Conservation (phyloP, 2,797 vertebrate species). For the Pseudopleuronectes americanus region DNA sequence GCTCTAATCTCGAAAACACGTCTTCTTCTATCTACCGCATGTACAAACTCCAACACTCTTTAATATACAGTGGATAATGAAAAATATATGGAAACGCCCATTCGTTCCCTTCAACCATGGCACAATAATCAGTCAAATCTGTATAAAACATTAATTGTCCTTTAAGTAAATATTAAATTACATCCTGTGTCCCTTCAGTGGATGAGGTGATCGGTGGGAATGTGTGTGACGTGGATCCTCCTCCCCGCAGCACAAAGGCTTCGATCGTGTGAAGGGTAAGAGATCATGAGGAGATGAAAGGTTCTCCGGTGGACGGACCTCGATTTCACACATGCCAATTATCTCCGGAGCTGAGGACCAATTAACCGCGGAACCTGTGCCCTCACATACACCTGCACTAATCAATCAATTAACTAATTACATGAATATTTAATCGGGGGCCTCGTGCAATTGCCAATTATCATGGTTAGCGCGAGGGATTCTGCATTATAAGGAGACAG, state of each 20-base stretch:
- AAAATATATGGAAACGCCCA: too few species aligned
- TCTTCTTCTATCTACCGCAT: not conserved
- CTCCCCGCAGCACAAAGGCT: constrained; percentile 36
- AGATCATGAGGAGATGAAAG: constrained; percentile 68
- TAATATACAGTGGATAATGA: not conserved
- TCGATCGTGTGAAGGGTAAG: constrained; percentile 44
- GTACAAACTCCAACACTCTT: not conserved
- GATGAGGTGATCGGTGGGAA: constrained; percentile 41
- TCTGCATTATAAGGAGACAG: constrained; percentile 40
- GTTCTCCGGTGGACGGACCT: constrained; percentile 52
- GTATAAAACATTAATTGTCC: constrained; percentile 30
- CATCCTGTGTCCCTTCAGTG: constrained; percentile 1
- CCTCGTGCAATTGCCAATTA: constrained; percentile 79
- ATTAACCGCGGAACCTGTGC: constrained; percentile 77
- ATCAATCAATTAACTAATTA: constrained; percentile 83
- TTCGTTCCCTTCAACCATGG: not conserved
- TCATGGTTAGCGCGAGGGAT: constrained; percentile 36
- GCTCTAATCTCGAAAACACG: not conserved
- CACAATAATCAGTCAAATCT: not conserved
- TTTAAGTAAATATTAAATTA: constrained; percentile 16
- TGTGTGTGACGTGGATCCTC: constrained; percentile 41
- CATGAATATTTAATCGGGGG: constrained; percentile 76
- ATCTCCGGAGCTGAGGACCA: constrained; percentile 73
- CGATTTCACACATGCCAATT: constrained; percentile 78
- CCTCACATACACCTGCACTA: constrained; percentile 73